Evolutionary conservation across 2,888 invertebrate species (phyloP).

Genomic region (Saturnia pavonia): DNA sequence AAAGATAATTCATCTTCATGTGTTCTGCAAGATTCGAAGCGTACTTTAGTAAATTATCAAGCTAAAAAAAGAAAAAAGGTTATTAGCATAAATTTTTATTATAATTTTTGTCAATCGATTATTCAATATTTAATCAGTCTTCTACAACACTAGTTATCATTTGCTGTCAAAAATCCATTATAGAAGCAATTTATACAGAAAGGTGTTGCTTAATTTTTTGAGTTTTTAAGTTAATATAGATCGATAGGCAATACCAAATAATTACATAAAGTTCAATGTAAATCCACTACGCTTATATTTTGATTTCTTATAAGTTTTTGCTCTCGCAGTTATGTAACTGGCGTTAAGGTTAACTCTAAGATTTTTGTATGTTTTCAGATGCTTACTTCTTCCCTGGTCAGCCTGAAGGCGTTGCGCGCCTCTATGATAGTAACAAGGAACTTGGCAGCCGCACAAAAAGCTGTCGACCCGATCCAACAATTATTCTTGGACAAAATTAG

Average conservation of each 20-base stretch:
- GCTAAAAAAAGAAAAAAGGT: no score
- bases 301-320: slow-evolving; percentile 21
- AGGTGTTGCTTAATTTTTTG: slow-evolving; percentile 13
- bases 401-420: slow-evolving; percentile 74
- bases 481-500: slow-evolving; percentile 95
- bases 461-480: slow-evolving; percentile 95
- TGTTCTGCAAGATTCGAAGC: no score
- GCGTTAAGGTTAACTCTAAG: slow-evolving; percentile 57
- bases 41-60: no score
- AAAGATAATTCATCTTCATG: no score
- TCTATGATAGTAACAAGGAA: slow-evolving; percentile 84
- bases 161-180: background rate
- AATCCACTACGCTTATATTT: background rate
- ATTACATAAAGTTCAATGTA: background rate
- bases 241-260: background rate
- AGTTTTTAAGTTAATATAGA: background rate
- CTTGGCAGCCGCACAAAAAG: slow-evolving; percentile 88
- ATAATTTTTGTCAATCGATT: no score
- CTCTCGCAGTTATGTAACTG: slow-evolving; percentile 57
- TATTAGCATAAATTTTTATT: no score
- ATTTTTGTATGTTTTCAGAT: slow-evolving; percentile 63
- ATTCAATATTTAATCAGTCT: no score
- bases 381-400: slow-evolving; percentile 79
- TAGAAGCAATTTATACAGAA: slow-evolving; percentile 6
- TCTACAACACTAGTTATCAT: no score